Conservation (phyloP, 1,140 invertebrate genomes). For the Pomacea maculata region DNA sequence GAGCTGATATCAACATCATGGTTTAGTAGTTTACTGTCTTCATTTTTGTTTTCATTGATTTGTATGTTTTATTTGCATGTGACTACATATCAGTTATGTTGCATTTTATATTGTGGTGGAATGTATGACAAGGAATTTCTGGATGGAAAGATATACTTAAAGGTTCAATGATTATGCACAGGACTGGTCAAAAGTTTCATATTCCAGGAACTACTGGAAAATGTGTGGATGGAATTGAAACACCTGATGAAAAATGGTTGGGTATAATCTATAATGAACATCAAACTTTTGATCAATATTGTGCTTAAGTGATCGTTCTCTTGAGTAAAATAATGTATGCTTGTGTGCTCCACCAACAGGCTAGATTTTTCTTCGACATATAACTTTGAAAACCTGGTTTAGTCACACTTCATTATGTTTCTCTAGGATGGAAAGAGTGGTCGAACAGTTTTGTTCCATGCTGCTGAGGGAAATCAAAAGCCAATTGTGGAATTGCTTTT, state of each 20-base stretch:
- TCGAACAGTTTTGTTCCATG: conserved; percentile 54
- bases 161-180: no score
- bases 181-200: no score
- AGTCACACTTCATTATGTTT: conserved; percentile 10
- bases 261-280: not conserved
- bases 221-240: no score
- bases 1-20: conserved; percentile 43
- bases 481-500: conserved; percentile 48
- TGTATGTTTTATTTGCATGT: no score
- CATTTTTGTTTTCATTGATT: not conserved
- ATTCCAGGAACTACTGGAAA: no score
- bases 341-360: not conserved
- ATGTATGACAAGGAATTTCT: no score
- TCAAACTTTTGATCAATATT: not conserved
- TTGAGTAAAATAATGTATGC: not conserved
- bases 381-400: conserved; percentile 30
- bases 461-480: conserved; percentile 48
- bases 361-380: not conserved
- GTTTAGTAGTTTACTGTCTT: conserved; percentile 20
- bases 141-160: no score
- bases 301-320: not conserved
- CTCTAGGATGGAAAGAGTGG: conserved; percentile 61
- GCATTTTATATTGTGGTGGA: no score
- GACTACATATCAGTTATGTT: no score
- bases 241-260: no score